These are phyloP conservation scores for Ormia ochracea DNA, from an alignment of 2,888 invertebrate genomes.

Conservation along the genomic window DNA sequence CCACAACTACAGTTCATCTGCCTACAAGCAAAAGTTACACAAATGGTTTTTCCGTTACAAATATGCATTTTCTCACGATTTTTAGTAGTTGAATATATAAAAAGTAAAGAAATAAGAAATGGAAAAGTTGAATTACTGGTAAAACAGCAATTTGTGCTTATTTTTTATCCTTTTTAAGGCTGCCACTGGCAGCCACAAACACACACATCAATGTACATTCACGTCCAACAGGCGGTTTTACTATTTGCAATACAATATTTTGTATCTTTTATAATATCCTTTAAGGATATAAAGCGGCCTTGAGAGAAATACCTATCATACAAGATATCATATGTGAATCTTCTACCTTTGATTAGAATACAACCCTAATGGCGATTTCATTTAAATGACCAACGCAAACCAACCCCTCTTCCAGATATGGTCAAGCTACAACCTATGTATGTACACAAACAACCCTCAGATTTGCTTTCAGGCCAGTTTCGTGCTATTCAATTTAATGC, in stretches of 20 bases:
- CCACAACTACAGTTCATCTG: no score
- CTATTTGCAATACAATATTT: slow-evolving; percentile 30
- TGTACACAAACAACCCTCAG: slow-evolving; percentile 17
- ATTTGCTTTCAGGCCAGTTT: neutral
- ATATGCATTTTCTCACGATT: slow-evolving; percentile 42
- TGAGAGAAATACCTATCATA: neutral
- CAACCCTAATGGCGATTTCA: neutral
- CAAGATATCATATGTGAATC: neutral
- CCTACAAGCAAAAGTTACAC: no score
- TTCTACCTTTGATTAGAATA: slow-evolving; percentile 1
- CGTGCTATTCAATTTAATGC: neutral
- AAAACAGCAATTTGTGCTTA: neutral
- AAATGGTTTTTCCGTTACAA: neutral
- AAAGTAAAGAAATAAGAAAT: slow-evolving; percentile 11
- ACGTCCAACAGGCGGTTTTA: slow-evolving; percentile 5
- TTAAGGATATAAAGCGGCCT: slow-evolving; percentile 9
- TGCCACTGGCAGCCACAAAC: neutral
- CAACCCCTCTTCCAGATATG: slow-evolving; percentile 40
- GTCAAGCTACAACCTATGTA: neutral
- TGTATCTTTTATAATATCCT: slow-evolving; percentile 1
- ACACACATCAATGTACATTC: neutral
- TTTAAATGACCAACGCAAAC: slow-evolving; percentile 30
- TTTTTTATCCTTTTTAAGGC: neutral
- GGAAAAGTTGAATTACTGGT: slow-evolving; percentile 38
- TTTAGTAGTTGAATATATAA: slow-evolving; percentile 12